Percentiles rank a stretch among this genome's conserved stretches.
phyloP scores from a whole-genome alignment of 2,888 invertebrate genomes.

The Hydrotaea cyrtoneurina region DNA sequence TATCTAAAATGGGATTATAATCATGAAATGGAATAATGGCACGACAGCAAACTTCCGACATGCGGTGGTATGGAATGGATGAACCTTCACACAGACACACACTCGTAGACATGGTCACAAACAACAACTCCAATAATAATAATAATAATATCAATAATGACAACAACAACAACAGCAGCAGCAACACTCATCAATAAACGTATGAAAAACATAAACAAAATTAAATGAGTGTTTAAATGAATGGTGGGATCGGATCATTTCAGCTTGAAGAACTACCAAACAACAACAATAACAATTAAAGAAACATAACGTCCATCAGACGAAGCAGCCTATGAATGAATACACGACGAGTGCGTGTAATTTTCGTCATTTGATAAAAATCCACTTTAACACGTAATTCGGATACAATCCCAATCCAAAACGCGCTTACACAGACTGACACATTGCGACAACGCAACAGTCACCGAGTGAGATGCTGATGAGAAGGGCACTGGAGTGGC shows the following conservation, averaged over 20 bases:
- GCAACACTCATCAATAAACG: not conserved
- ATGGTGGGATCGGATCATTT: conserved; percentile 49
- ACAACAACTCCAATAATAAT: not conserved
- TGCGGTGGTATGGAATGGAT: not conserved
- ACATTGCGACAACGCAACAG: not conserved
- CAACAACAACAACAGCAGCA: conserved; percentile 14
- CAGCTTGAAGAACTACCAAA: conserved; percentile 59
- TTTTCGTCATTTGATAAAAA: conserved; percentile 33
- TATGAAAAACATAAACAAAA: conserved; percentile 17
- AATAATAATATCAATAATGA: not conserved
- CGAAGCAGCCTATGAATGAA: not conserved
- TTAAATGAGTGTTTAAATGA: conserved; percentile 38
- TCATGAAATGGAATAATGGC: conserved; percentile 50
- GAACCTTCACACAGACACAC: not conserved
- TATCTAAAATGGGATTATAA: conserved; percentile 51
- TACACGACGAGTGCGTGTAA: not conserved
- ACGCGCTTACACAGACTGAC: not conserved
- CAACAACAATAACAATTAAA: conserved; percentile 65
- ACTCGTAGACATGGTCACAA: not conserved
- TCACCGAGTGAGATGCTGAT: not conserved
- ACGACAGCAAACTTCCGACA: not conserved
- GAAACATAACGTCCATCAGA: conserved; percentile 48
- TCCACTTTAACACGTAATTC: conserved; percentile 64
- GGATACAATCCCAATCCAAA: conserved; percentile 32
- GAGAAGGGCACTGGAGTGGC: not conserved